Conservation (phyloP, 2,113 vertebrate species). For the Aspiorhynchus laticeps region DNA sequence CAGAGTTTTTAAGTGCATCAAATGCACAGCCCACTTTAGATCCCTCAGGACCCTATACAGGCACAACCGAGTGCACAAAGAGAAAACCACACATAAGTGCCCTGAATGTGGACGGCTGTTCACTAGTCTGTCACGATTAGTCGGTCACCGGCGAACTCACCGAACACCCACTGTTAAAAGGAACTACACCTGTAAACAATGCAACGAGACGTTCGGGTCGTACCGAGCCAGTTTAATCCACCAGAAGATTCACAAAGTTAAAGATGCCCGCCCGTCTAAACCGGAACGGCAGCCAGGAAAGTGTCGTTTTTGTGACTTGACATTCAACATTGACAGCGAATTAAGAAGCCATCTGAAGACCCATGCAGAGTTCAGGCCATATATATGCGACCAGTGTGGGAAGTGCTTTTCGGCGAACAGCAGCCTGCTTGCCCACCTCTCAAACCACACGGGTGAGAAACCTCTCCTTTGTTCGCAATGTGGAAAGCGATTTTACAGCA, state of each 20-base stretch:
- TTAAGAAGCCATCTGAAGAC: conserved; percentile 74
- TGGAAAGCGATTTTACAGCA: conserved; percentile 73
- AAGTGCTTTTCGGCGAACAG: conserved; percentile 67
- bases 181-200: conserved; percentile 69
- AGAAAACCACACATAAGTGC: conserved; percentile 56
- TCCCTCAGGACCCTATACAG: conserved; percentile 53
- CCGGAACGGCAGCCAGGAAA: conserved; percentile 53
- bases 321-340: conserved; percentile 69
- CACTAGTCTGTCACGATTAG: conserved; percentile 45
- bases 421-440: conserved; percentile 66
- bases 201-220: conserved; percentile 59
- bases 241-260: conserved; percentile 58
- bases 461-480: conserved; percentile 74
- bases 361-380: conserved; percentile 62
- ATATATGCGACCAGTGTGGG: conserved; percentile 69
- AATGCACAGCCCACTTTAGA: conserved; percentile 48
- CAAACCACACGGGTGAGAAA: conserved; percentile 63
- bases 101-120: conserved; percentile 54
- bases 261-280: conserved; percentile 48
- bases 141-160: conserved; percentile 48
- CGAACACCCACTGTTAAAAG: conserved; percentile 36
- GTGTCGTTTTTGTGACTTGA: conserved; percentile 72
- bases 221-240: conserved; percentile 67
- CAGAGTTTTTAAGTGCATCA: conserved; percentile 56
- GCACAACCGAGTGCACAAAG: conserved; percentile 55